Conservation (phyloP, 23 tunicate genomes). For the Styela plicata region DNA sequence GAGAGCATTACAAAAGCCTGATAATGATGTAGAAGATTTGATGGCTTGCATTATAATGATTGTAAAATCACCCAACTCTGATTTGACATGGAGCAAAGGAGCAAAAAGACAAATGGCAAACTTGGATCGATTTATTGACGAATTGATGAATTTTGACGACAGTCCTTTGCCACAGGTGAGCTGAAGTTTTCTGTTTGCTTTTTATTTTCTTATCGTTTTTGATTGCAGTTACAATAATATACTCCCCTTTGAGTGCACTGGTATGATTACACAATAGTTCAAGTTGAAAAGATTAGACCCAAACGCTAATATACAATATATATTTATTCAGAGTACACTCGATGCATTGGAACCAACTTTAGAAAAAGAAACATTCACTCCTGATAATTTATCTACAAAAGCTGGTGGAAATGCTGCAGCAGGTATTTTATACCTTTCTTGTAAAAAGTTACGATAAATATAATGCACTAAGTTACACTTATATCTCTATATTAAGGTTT, state of each 20-base stretch:
- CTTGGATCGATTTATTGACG: slow-evolving; percentile 89
- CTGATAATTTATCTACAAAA: slow-evolving; percentile 65
- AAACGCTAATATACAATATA: too few species aligned
- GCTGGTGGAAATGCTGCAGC: slow-evolving; percentile 91
- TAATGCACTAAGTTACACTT: too few species aligned
- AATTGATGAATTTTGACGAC: slow-evolving; percentile 73
- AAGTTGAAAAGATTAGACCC: too few species aligned
- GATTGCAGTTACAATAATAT: background rate
- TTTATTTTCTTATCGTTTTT: too few species aligned
- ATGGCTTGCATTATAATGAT: slow-evolving; percentile 96
- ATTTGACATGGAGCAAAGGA: slow-evolving; percentile 95
- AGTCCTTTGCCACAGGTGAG: slow-evolving; percentile 66
- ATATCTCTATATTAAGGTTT: too few species aligned
- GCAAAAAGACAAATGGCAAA: slow-evolving; percentile 96
- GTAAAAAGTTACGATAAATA: too few species aligned
- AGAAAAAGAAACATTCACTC: slow-evolving; percentile 83
- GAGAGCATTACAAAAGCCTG: slow-evolving; percentile 80
- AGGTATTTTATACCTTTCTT: too few species aligned
- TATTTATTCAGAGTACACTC: slow-evolving; percentile 70
- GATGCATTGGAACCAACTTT: slow-evolving; percentile 74
- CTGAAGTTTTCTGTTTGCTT: too few species aligned
- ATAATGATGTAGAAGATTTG: slow-evolving; percentile 82
- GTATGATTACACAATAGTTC: too few species aligned
- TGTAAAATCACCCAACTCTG: slow-evolving; percentile 86
- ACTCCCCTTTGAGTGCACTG: too few species aligned